phyloP scores from a whole-genome alignment of 2,113 vertebrate species.

The Scatophagus argus region DNA sequence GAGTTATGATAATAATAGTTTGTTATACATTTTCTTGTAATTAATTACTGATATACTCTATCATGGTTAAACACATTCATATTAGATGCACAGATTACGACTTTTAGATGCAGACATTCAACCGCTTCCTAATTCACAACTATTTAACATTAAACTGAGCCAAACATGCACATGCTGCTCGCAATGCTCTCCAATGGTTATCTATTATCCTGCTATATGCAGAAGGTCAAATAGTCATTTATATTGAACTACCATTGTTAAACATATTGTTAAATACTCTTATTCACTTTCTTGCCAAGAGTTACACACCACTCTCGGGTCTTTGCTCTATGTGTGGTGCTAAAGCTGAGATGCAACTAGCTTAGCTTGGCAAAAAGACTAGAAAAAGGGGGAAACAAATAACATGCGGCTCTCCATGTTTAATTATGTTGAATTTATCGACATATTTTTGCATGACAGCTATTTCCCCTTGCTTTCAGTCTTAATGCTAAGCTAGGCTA shows the following conservation, averaged over 20 bases:
- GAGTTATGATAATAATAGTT: background rate
- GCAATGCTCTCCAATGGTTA: background rate
- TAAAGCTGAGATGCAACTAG: background rate
- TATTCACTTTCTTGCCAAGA: background rate
- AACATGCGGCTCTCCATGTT: too few species aligned
- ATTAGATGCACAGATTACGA: background rate
- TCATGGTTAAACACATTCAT: background rate
- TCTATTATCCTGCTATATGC: background rate
- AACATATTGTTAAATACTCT: background rate
- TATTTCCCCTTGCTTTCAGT: background rate
- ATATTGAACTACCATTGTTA: background rate
- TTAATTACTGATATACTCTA: background rate
- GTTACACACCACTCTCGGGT: background rate
- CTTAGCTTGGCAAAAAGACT: conserved; percentile 7
- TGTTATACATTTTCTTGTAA: background rate
- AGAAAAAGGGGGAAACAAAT: background rate
- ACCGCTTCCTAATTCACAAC: background rate
- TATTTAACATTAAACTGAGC: background rate
- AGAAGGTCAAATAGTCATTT: background rate
- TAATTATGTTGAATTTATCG: too few species aligned
- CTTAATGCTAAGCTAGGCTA: conserved; percentile 15
- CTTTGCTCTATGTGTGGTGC: background rate
- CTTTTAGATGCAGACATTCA: background rate
- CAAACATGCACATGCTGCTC: background rate
- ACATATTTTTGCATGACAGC: too few species aligned